phyloP scores from a whole-genome alignment of 64 coral and sea anemone species.

The Stichodactyla helianthus region DNA sequence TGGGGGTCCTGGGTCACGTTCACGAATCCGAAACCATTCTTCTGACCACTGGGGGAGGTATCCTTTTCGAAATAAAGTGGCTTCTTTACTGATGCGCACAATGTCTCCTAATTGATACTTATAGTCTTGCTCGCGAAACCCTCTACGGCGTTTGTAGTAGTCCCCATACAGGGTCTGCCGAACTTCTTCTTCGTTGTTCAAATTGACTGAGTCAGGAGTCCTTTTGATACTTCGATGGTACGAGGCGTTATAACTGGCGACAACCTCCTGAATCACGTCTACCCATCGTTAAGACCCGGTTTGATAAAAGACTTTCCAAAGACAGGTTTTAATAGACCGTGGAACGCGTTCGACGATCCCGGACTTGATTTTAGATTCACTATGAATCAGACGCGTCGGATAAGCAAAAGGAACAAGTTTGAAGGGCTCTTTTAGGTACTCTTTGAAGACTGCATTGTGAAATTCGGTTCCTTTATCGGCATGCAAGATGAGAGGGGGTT shows the following conservation, averaged over 20 bases:
- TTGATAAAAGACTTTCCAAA: background rate
- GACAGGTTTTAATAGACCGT: background rate
- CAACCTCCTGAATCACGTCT: background rate
- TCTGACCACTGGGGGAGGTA: too few species aligned
- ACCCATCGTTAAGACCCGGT: too few species aligned
- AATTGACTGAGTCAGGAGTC: background rate
- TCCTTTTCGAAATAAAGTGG: too few species aligned
- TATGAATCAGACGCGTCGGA: too few species aligned
- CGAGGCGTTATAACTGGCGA: background rate
- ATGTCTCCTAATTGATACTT: too few species aligned
- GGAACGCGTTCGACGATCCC: background rate
- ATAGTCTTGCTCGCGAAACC: background rate
- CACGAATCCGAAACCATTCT: constrained; percentile 15
- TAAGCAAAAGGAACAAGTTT: too few species aligned
- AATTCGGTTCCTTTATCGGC: too few species aligned
- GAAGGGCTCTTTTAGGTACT: too few species aligned
- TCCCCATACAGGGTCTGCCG: background rate
- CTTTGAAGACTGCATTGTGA: too few species aligned
- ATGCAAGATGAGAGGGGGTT: too few species aligned
- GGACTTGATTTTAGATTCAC: background rate
- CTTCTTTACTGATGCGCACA: too few species aligned
- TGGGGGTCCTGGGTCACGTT: background rate
- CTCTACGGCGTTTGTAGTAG: too few species aligned
- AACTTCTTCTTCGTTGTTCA: constrained; percentile 8
- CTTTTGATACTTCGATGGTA: constrained; percentile 10